These are phyloP conservation scores for Gorsachius goisagi DNA, from an alignment of 2,113 vertebrate genomes.

Conservation along the genomic window DNA sequence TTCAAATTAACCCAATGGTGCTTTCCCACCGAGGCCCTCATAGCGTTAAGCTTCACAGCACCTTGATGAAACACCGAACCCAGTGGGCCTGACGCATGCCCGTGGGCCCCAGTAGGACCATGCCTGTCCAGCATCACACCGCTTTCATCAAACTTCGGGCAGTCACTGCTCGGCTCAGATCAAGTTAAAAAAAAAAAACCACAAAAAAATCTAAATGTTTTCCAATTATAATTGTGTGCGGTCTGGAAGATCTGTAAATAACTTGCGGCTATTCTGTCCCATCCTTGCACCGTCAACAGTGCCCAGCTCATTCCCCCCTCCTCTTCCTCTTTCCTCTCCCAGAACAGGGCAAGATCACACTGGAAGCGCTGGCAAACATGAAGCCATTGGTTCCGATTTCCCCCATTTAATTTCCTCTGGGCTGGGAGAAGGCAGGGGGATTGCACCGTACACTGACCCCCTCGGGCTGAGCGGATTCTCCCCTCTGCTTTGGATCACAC, in stretches of 20 bases:
- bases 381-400: neutral
- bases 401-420: neutral
- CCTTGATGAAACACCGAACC: rapidly evolving
- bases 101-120: rapidly evolving
- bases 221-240: neutral
- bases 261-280: rapidly evolving
- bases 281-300: neutral
- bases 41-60: neutral
- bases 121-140: too few relatives aligned
- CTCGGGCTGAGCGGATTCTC: neutral
- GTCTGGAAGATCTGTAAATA: rapidly evolving
- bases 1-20: neutral
- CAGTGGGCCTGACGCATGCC: rapidly evolving
- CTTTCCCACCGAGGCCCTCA: neutral
- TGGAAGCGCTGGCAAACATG: neutral
- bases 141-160: rapidly evolving
- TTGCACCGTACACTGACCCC: neutral
- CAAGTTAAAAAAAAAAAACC: neutral
- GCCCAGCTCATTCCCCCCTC: neutral
- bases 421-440: neutral
- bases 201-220: neutral
- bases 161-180: neutral
- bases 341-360: neutral
- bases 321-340: neutral
- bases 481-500: neutral